Evolutionary conservation across 37 sponge, comb jelly and placozoan genomes (phyloP), one percentile per base, ranked within the genome.

Genomic region (Oscarella lobularis): DNA sequence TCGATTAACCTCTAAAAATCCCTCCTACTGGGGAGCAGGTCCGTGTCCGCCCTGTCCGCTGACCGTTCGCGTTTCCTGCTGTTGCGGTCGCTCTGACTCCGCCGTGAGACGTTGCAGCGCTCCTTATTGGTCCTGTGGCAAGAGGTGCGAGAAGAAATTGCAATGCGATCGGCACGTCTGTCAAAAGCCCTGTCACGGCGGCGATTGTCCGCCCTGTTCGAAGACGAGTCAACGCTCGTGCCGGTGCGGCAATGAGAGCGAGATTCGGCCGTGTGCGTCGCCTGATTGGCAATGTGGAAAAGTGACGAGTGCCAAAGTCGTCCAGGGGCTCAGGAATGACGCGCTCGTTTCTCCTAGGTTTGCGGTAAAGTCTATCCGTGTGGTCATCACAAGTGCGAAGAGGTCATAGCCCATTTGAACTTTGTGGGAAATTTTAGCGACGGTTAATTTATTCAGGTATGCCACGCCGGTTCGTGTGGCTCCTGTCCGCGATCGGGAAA

Each of bases 41-140:
- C 77, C 90, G n/a, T 96, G 96, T 72, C 96, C 96, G 35, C 89
- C 92, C 2, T 96, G 96, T 78, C 96, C 96, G 29, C 84, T 81
- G 55, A 89, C 81, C 3, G 77, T 88, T 29, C 1, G 20, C 0
- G 67, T 79, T n/a, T 41, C 67, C 0, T 96, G 96, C 66, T 87
- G 81, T 76, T 96, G 96, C 80, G 84, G 85, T 34, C 73, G 72
- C 37, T 67, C 86, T 68, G 55, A 9, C 2, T 68, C 83, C 6
- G 38, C 38, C 38, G 35, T 79, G 67, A 84, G 81, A 74, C 75
- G 96, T 78, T 96, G 96, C 83, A 87, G 87, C 20, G 39, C 75
- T 27, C 78, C 55, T 32, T 87, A 84, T 36, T 96, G 96, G 96
- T 78, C 84, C 5, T 96, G 96, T 83, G 87, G 85, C 32, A 67